Percentiles rank a stretch among this genome's conserved stretches.
phyloP scores from a whole-genome alignment of 1,140 invertebrate genomes.

The Oedothorax gibbosus region DNA sequence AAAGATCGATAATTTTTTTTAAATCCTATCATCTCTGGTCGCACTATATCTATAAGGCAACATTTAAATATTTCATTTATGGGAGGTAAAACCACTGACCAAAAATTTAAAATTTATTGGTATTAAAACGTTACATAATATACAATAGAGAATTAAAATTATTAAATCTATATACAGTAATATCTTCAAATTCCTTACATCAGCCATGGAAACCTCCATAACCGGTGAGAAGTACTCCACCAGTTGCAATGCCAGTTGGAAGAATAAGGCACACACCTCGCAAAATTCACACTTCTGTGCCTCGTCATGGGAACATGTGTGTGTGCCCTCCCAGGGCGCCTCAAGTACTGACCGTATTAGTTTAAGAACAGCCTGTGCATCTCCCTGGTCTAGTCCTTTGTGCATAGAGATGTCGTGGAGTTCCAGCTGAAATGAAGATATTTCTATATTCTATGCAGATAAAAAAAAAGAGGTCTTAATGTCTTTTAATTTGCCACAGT shows the following conservation, averaged over 20 bases:
- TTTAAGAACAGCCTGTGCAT: constrained; percentile 81
- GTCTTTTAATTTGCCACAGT: not conserved
- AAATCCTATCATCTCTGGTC: too few relatives aligned
- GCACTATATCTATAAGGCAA: too few relatives aligned
- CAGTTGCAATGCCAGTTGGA: constrained; percentile 75
- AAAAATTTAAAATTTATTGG: too few relatives aligned
- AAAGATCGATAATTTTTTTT: too few relatives aligned
- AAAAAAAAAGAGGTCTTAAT: not conserved
- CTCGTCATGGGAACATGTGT: constrained; percentile 78
- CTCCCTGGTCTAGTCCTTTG: constrained; percentile 80
- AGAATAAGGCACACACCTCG: constrained; percentile 92
- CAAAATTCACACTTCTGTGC: constrained; percentile 81
- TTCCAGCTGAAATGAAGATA: constrained; percentile 78
- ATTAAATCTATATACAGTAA: too few relatives aligned
- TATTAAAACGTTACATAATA: too few relatives aligned
- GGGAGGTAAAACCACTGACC: too few relatives aligned
- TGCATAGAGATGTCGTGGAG: constrained; percentile 90
- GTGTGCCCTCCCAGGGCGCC: constrained; percentile 79
- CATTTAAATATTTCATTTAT: too few relatives aligned
- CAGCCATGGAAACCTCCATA: constrained; percentile 68
- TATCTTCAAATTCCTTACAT: constrained; percentile 50
- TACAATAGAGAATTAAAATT: too few relatives aligned
- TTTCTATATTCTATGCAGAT: too few relatives aligned
- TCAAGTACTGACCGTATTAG: constrained; percentile 86
- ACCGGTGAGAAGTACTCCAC: constrained; percentile 72